Percentiles rank a stretch among this genome's conserved stretches.
phyloP scores from a whole-genome alignment of 2,888 invertebrate species.

The Machimus atricapillus region DNA sequence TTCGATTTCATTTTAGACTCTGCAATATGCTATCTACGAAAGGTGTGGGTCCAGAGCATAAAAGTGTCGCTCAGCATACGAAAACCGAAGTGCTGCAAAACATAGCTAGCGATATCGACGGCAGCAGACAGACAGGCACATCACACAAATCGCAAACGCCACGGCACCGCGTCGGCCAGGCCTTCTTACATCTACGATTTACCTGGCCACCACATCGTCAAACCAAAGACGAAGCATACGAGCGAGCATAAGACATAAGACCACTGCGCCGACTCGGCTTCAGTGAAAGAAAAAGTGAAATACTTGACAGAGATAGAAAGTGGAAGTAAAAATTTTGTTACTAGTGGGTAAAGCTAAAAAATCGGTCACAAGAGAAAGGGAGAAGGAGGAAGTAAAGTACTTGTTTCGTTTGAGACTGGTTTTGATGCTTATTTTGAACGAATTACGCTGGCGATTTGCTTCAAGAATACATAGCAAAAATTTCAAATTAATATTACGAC shows the following conservation, averaged over 20 bases:
- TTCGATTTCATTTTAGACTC: constrained; percentile 33
- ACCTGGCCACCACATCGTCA: neutral
- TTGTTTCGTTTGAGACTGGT: neutral
- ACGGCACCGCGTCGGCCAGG: neutral
- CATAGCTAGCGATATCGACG: neutral
- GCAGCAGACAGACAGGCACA: neutral
- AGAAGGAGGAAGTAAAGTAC: neutral
- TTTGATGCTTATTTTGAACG: neutral
- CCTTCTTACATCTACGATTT: neutral
- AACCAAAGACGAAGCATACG: too few species aligned
- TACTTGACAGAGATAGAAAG: constrained; percentile 44
- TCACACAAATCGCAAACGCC: neutral
- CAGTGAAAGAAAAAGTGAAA: constrained; percentile 46
- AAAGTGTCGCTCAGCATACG: neutral
- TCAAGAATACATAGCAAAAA: neutral
- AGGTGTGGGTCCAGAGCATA: constrained; percentile 36
- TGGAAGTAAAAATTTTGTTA: constrained; percentile 36
- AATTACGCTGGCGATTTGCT: neutral
- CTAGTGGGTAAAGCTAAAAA: neutral
- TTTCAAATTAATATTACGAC: neutral
- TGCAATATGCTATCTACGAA: neutral
- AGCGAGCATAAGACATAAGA: neutral
- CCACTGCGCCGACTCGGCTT: neutral
- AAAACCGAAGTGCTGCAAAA: neutral
- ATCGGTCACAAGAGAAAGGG: constrained; percentile 23